Base-by-base conservation (phyloP, 1,140 invertebrate genomes). In the Wiebesia pumilae region DNA sequence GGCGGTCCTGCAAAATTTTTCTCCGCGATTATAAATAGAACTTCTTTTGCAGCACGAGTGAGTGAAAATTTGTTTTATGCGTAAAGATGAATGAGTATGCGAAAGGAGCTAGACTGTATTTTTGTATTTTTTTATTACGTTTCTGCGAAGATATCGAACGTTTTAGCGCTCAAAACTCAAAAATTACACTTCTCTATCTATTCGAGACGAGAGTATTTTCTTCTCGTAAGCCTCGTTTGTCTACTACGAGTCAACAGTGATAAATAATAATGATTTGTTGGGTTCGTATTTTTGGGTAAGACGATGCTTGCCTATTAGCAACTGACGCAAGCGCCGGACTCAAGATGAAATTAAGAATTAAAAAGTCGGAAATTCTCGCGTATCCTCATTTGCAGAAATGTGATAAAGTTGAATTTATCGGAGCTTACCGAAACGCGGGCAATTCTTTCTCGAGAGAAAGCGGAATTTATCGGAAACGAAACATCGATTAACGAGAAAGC, bases 381-480 rank as follows among this genome's bases (percentile, higher is more conserved):
- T 4, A 6, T 24, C 14, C 16, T 24, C 24, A 75, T 75, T 75
- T 43, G 43, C 19, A 38, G 6, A n/a, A 75, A 43, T 75, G 43
- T 75, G 71, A 75, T 75, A 75, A 75, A 75, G 71, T 71, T n/a
- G 40, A 75, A 75, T 75, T 75, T 75, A 75, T 75, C 71, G 71
- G 24, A n/a, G 71, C 71, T 75, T 75, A 81, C 40, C 79, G 51
- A 65, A 2, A 27, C 19, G 30, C 12, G 6, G 21, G 35, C 71
- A 1, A 7, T 27, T 75, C 40, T 75, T 27, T 75, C 14, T 75
- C 71, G 33, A 24, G 38, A 30, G 51, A 40, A 87, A 65, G 71
- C n/a, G 43, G 65, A 83, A 80, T 87, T 87, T 87, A 87, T 83
- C 81, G 86, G 80, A 87, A 87, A 87, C 86, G 86, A 80, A 87